These are phyloP conservation scores for Dipus sagitta DNA, from an alignment of 2,797 vertebrate species.

Conservation along the genomic window DNA sequence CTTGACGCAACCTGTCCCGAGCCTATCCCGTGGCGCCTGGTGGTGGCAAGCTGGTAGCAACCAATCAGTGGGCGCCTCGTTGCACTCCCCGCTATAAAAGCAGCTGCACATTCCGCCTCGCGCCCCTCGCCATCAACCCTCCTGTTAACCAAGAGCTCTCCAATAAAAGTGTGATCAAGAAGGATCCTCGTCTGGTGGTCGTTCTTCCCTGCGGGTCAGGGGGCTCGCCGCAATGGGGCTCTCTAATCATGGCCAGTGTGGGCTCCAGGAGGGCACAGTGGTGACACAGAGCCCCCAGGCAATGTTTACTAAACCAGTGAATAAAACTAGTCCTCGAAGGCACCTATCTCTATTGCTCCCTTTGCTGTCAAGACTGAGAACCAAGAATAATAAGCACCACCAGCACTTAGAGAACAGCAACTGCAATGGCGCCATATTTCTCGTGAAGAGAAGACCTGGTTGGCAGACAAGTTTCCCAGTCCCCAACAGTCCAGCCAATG, in stretches of 20 bases:
- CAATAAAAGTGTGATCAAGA: no score
- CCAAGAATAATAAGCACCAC: background rate
- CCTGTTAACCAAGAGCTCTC: no score
- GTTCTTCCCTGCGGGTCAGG: no score
- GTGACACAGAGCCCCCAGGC: background rate
- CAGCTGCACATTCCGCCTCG: no score
- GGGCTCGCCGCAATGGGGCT: no score
- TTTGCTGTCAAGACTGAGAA: background rate
- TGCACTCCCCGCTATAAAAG: no score
- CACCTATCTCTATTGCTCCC: background rate
- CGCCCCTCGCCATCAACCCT: no score
- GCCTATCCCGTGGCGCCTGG: no score
- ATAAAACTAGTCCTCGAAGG: background rate
- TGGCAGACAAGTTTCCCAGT: background rate
- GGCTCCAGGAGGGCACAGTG: background rate
- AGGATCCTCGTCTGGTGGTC: no score
- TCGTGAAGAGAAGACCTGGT: background rate
- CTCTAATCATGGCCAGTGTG: background rate
- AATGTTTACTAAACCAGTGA: background rate
- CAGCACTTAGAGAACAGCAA: background rate
- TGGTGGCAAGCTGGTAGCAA: no score
- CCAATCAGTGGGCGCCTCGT: no score
- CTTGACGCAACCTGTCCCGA: no score
- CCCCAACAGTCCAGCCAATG: fast-evolving
- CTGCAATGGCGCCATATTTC: background rate